phyloP scores from a whole-genome alignment of 2,888 invertebrate genomes.

The Proisotoma minuta region DNA sequence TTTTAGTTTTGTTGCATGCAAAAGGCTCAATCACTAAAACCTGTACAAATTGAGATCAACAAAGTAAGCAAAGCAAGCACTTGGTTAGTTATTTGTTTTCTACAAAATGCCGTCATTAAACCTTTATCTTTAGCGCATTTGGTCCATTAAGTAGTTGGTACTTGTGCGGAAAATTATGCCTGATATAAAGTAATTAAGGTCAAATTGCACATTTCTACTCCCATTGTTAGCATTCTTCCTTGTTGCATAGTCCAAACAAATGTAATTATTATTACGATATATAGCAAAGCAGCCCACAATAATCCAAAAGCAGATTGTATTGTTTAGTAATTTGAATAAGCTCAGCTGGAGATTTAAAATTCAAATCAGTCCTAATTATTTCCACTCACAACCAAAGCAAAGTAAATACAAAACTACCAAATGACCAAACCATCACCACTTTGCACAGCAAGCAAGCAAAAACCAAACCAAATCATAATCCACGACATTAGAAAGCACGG shows the following conservation, averaged over 20 bases:
- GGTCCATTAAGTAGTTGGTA: background rate
- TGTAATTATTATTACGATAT: no score
- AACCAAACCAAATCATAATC: background rate
- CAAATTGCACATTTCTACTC: background rate
- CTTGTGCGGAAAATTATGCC: background rate
- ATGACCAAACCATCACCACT: background rate
- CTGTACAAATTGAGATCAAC: no score
- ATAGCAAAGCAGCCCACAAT: no score
- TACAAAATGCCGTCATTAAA: background rate
- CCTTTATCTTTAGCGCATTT: background rate
- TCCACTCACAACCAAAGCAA: background rate
- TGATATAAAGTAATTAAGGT: conserved; percentile 3
- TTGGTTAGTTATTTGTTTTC: background rate
- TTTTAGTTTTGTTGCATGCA: no score
- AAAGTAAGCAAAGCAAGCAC: no score
- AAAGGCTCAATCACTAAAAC: no score
- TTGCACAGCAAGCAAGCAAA: background rate
- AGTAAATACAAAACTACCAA: background rate
- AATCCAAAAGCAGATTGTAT: no score
- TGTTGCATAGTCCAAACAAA: background rate
- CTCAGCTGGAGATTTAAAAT: background rate
- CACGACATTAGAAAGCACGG: background rate
- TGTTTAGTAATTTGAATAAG: background rate
- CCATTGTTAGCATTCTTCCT: background rate
- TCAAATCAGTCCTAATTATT: background rate